Base-by-base conservation (phyloP, 2,113 vertebrate genomes). In the Tachuris rubrigastra region DNA sequence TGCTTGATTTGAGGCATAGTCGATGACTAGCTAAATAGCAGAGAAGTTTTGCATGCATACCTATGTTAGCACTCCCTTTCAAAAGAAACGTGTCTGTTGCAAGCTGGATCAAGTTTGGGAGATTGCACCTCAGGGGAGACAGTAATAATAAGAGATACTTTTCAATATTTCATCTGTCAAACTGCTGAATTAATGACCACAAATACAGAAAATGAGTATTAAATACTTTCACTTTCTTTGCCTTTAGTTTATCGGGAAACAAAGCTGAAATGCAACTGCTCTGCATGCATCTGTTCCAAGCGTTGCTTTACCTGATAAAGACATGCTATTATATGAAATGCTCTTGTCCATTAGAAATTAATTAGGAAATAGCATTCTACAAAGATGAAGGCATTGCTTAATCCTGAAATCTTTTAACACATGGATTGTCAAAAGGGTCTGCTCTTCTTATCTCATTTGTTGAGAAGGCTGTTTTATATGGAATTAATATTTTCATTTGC, bases 401-500 rank as follows among this genome's bases (percentile, higher is more conserved):
- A 96, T 89, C 58, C 50, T 87, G 52, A 46, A 81, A 84, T 91
- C 88, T 95, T 87, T 46, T 77, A 50, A 77, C 56, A 67, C n/a
- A n/a, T 30, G 18, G 65, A 53, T 46, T 72, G 58, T 89, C 84
- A 66, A 39, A 79, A 79, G 7, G 50, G 56, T 18, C 20, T 85
- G 39, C 44, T 80, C 77, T 80, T 74, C 58, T 91, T 42, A 55
- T 79, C 92, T 95, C 71, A 89, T 93, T 97, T 5, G 1, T 42
- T 60, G 71, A 67, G 53, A 46, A 75, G 56, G 53, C 1, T 5
- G 42, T 79, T 95, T 89, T 25, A 3, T 59, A 8, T 87, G 87
- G 78, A 96, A 96, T 87, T 95, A 96, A 95, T 97, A 93, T 93
- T 96, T 96, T 90, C 41, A 49, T 93, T 87, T 81, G 46, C 53